Conservation (phyloP, 2,113 vertebrate genomes). For the Stomatorhinus ivindoensis region DNA sequence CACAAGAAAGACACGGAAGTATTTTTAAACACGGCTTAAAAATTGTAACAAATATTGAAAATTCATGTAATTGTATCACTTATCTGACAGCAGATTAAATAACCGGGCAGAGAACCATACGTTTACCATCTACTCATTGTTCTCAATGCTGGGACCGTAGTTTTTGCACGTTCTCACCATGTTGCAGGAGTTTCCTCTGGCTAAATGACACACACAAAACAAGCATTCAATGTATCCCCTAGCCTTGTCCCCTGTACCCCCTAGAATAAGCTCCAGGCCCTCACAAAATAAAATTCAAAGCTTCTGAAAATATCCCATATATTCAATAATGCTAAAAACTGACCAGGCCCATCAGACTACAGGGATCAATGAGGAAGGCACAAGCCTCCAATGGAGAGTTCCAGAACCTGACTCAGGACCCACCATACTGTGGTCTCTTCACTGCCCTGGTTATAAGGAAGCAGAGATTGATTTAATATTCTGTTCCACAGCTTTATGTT, state of each 20-base stretch:
- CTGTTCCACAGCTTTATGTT: neutral
- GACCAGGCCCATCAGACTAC: neutral
- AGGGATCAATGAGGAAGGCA: neutral
- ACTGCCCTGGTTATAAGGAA: constrained; percentile 6
- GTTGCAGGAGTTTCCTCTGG: neutral
- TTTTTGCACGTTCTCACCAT: neutral
- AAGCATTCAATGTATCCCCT: neutral
- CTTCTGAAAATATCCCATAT: neutral
- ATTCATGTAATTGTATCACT: neutral
- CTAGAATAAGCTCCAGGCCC: neutral
- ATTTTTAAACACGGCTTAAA: neutral
- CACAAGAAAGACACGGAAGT: neutral
- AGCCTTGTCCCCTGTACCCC: neutral
- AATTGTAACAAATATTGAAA: neutral
- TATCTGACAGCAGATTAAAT: neutral
- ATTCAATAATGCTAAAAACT: neutral
- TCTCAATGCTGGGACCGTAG: neutral
- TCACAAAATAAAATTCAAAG: neutral
- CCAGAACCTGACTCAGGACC: constrained; percentile 16
- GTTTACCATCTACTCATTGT: neutral
- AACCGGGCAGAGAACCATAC: neutral
- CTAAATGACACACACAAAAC: neutral
- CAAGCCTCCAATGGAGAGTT: constrained; percentile 8
- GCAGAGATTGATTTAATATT: constrained; percentile 5
- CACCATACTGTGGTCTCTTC: neutral